Conservation (phyloP, 2,888 invertebrate species). For the Parochlus steinenii region DNA sequence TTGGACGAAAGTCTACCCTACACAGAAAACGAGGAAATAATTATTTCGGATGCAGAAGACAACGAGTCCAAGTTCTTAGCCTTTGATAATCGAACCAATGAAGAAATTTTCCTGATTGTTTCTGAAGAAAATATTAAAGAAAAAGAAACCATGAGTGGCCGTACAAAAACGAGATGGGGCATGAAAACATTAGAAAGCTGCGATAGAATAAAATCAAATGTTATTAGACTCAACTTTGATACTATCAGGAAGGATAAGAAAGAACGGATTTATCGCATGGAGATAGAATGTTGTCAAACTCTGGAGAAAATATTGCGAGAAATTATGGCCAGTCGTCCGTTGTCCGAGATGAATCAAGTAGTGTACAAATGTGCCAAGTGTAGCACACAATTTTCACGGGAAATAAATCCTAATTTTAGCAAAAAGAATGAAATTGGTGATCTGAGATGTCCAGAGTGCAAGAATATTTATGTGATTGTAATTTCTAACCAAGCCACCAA, state of each 20-base stretch:
- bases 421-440: conserved; percentile 19
- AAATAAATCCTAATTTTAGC: conserved; percentile 22
- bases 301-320: conserved; percentile 31
- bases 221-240: conserved; percentile 41
- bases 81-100: conserved; percentile 21
- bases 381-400: conserved; percentile 39
- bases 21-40: conserved; percentile 9
- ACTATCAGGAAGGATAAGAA: conserved; percentile 39
- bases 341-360: conserved; percentile 33
- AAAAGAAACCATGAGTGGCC: conserved; percentile 30
- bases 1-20: conserved; percentile 4
- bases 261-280: conserved; percentile 38
- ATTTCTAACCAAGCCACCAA: no score
- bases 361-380: conserved; percentile 45
- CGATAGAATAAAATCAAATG: conserved; percentile 31
- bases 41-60: conserved; percentile 28
- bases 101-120: conserved; percentile 32
- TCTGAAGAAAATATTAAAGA: conserved; percentile 35
- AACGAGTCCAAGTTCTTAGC: conserved; percentile 28
- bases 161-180: conserved; percentile 33
- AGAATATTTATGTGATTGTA: conserved; percentile 37
- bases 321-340: conserved; percentile 31
- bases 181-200: conserved; percentile 35
- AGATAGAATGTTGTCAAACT: conserved; percentile 37
- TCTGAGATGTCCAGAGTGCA: conserved; percentile 38